Evolutionary conservation across 2,113 vertebrate species (phyloP).

Genomic region (Hucho hucho): DNA sequence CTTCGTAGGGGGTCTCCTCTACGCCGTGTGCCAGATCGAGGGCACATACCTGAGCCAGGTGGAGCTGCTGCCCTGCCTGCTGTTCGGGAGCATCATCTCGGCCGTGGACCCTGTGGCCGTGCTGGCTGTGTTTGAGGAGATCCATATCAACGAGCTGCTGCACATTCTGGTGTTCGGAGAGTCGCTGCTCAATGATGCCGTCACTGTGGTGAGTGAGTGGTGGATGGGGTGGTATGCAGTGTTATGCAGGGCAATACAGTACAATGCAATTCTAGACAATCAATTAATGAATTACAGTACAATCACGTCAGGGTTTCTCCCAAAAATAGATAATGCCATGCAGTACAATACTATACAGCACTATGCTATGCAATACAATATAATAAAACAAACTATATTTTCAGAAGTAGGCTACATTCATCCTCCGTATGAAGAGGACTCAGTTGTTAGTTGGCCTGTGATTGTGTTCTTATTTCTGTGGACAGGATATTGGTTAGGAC

Average conservation of each 20-base stretch:
- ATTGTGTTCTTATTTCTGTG: too few relatives aligned
- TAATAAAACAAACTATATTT: too few relatives aligned
- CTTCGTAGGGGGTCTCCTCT: constrained; percentile 89
- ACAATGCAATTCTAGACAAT: background rate
- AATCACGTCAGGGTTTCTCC: background rate
- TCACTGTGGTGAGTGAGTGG: constrained; percentile 86
- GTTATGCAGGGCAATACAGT: background rate
- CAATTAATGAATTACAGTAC: background rate
- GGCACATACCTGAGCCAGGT: constrained; percentile 67
- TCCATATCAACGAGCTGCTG: constrained; percentile 96
- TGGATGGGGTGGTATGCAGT: background rate
- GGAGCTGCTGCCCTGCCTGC: constrained; percentile 86
- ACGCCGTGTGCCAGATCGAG: constrained; percentile 83
- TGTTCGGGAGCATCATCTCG: constrained; percentile 93
- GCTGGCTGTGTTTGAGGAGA: constrained; percentile 96
- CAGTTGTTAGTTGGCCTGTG: too few relatives aligned
- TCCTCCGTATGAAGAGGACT: too few relatives aligned
- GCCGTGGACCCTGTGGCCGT: constrained; percentile 96
- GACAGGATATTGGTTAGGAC: too few relatives aligned
- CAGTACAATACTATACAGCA: too few relatives aligned
- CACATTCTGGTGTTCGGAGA: constrained; percentile 98
- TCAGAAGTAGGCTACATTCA: too few relatives aligned
- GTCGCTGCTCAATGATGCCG: constrained; percentile 94
- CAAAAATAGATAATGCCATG: too few relatives aligned
- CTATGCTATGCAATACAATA: too few relatives aligned